Evolutionary conservation across 2,888 invertebrate genomes (phyloP), one percentile per base, ranked within the genome.

Genomic region (Chesias legatella): DNA sequence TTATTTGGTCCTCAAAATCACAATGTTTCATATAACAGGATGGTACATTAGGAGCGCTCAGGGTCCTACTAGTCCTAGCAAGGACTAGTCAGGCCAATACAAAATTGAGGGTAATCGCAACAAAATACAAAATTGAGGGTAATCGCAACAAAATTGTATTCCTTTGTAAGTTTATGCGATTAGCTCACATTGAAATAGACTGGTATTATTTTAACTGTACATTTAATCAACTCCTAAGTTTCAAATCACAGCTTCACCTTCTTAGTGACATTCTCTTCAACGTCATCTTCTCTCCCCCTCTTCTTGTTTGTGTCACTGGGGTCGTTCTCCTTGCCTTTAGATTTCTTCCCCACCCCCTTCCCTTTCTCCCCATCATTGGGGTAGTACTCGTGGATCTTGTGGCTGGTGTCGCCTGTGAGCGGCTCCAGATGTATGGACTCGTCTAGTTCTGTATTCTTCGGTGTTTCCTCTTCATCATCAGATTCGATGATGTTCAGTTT

Each of bases 361-460:
- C 71, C 73, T 45, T 78, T 79, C 0, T 43, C 39, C 0, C 66
- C 63, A 43, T 42, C 35, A 34, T 64, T 74, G 0, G 60, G 23
- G 36, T 79, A 85, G 48, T 83, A 88, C 33, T 86, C 86, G 0
- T 79, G 75, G 0, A 86, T 71, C 48, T 82, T 88, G 43, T 84
- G 85, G 11, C 82, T 76, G 13, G 68, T 55, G 3, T 83, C 84
- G 0, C 86, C 84, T 0, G 51, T 72, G 0, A 88, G 33, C 0
- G 78, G 76, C 34, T 76, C 72, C 1, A 88, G 24, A 0, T 67
- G 63, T 0, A 81, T 56, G 0, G 71, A 66, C 13, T 82, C 83
- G 0, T 85, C 81, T 11, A 85, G 32, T 1, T 49, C 78, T 0
- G 23, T 56, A 38, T 84, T 84, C 11, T 61, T 76, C 0, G 79